Evolutionary conservation across 2,113 vertebrate genomes (phyloP), one percentile per base, ranked within the genome.

Genomic region (Scartelaos histophorus): DNA sequence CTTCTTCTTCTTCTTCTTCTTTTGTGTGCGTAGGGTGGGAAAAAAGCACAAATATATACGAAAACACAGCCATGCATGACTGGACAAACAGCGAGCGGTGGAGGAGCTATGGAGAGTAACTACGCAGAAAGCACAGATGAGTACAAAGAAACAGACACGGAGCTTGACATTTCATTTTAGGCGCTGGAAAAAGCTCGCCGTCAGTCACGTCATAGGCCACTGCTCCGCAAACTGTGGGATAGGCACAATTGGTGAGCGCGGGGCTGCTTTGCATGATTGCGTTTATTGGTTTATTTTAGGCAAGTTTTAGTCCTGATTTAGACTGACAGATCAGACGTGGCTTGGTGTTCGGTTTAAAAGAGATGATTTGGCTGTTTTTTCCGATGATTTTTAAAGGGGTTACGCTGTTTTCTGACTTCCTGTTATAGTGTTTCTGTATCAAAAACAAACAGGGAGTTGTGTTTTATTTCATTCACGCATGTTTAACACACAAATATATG

Each of bases 71-170:
- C 81, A 76, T 67, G 83, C 78, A 66, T 81, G 81, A 88, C 80
- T 86, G 69, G 80, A 86, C 81, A 85, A 85, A 86, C 86, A 82
- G 82, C 45, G 77, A 47, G 58, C 13, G 72, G 80, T 47, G 76
- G 49, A 35, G 75, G 70, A 73, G 81, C 81, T 86, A 84, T 80
- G 76, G 17, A 75, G 84, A 69, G 81, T 81, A 85, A 85, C 80
- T 88, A 81, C 67, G 81, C 87, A 82, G 85, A 80, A 82, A 83
- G 81, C 19, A 56, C 78, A 69, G 68, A 79, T 71, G 68, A 21
- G 34, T n/a, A 53, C 70, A 53, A 66, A 64, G 66, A 62, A 45
- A 73, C 49, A 74, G 80, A 64, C 73, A 66, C 71, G 61, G 35
- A 75, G 67, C 17, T 24, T 61, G 56, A 61, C 45, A 45, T 43